Percentiles rank a stretch among this genome's conserved stretches.
Conservation (phyloP, 2,888 invertebrate genomes). For the Drosophila suboccidentalis region DNA sequence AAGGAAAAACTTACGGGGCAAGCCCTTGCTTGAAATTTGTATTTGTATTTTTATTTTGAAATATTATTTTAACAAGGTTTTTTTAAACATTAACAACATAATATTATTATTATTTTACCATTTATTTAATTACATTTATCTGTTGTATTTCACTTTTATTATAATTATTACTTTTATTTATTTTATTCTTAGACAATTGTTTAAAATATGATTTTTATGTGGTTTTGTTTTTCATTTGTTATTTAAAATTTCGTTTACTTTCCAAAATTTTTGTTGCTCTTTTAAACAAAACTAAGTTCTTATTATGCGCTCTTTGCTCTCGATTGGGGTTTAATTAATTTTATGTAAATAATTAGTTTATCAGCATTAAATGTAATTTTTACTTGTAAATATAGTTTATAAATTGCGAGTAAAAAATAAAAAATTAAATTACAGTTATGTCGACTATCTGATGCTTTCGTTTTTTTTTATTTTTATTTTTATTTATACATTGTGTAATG, state of each 20-base stretch:
- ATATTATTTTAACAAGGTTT: conserved; percentile 85
- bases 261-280: conserved; percentile 35
- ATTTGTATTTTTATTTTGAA: conserved; percentile 82
- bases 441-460: conserved; percentile 46
- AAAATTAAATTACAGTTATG: conserved; percentile 63
- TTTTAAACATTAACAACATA: conserved; percentile 86
- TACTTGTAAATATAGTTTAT: conserved; percentile 70
- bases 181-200: conserved; percentile 72
- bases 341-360: conserved; percentile 63
- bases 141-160: conserved; percentile 69
- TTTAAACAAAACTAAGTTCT: conserved; percentile 60
- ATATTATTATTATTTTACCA: conserved; percentile 76
- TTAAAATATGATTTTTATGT: conserved; percentile 76
- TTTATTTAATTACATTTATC: conserved; percentile 68
- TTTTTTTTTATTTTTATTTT: conserved; percentile 33
- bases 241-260: conserved; percentile 63
- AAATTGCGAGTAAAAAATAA: conserved; percentile 74
- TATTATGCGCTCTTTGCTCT: conserved; percentile 46
- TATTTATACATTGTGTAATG: conserved; percentile 55
- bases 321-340: conserved; percentile 45
- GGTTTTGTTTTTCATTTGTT: conserved; percentile 46
- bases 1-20: conserved; percentile 31
- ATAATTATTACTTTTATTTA: conserved; percentile 35
- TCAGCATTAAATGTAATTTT: conserved; percentile 42
- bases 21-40: conserved; percentile 44